Conservation (phyloP, 1,140 invertebrate genomes). For the Holotrichia oblita region DNA sequence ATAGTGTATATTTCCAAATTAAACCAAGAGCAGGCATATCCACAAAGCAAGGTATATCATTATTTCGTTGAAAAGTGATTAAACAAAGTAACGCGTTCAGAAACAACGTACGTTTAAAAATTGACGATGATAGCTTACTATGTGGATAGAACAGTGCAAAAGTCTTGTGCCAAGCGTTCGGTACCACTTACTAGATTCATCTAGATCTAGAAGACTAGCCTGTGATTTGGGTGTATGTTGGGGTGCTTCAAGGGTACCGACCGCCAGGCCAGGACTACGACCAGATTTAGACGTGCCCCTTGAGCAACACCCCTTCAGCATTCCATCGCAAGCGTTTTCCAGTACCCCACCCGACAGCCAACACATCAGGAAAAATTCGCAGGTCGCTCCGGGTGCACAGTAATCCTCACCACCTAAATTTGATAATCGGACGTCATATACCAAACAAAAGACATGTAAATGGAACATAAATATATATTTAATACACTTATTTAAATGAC, state of each 20-base stretch:
- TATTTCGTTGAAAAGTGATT: neutral
- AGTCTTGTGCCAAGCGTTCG: constrained; percentile 44
- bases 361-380: constrained; percentile 92
- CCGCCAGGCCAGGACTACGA: constrained; percentile 69
- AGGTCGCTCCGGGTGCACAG: constrained; percentile 77
- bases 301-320: constrained; percentile 89
- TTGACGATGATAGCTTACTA: neutral
- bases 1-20: no score
- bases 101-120: no score
- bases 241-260: constrained; percentile 66
- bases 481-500: no score
- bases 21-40: neutral
- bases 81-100: no score
- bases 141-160: constrained; percentile 32
- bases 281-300: constrained; percentile 76
- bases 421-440: constrained; percentile 14
- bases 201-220: constrained; percentile 60
- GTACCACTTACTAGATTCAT: constrained; percentile 56
- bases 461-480: neutral
- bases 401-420: constrained; percentile 60
- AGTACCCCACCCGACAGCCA: constrained; percentile 90
- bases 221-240: constrained; percentile 63
- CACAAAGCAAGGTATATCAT: constrained; percentile 18
- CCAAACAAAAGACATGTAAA: neutral
- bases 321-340: constrained; percentile 83